Percentiles rank a stretch among this genome's conserved stretches.
phyloP scores from a whole-genome alignment of 1,140 invertebrate genomes.

The Bilobella aurantiaca region DNA sequence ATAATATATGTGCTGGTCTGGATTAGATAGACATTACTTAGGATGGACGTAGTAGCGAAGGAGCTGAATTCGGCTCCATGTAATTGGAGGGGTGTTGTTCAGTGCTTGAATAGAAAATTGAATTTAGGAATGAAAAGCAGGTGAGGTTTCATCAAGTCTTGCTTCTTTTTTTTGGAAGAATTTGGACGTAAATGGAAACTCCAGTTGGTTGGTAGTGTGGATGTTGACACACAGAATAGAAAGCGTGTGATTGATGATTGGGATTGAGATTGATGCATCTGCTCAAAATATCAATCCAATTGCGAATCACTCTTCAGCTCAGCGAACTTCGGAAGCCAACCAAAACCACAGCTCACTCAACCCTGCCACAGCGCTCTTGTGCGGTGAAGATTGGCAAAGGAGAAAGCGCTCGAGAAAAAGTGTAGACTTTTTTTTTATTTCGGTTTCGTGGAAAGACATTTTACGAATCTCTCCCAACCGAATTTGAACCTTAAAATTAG shows the following conservation, averaged over 20 bases:
- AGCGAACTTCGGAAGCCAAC: no score
- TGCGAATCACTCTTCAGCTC: not conserved
- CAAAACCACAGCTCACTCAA: no score
- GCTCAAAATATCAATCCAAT: not conserved
- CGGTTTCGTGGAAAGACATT: no score
- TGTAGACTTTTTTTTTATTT: no score
- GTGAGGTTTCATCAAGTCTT: not conserved
- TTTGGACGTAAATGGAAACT: not conserved
- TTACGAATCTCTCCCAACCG: no score
- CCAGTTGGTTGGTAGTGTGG: not conserved
- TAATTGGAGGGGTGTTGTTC: not conserved
- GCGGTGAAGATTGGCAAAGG: no score
- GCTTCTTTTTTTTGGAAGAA: not conserved
- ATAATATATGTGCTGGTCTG: not conserved
- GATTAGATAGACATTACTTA: not conserved
- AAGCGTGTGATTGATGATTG: not conserved
- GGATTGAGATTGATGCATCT: not conserved
- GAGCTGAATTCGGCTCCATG: not conserved
- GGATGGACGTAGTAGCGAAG: not conserved
- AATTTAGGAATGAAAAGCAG: not conserved
- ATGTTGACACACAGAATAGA: not conserved
- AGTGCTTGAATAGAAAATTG: no score
- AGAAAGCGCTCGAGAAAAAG: no score
- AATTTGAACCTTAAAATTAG: no score
- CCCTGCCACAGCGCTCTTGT: no score